A percentile compares a stretch with the other conserved stretches of the same genome.
Evolutionary conservation across 2,113 vertebrate genomes (phyloP).

Genomic region (Cavia aperea): DNA sequence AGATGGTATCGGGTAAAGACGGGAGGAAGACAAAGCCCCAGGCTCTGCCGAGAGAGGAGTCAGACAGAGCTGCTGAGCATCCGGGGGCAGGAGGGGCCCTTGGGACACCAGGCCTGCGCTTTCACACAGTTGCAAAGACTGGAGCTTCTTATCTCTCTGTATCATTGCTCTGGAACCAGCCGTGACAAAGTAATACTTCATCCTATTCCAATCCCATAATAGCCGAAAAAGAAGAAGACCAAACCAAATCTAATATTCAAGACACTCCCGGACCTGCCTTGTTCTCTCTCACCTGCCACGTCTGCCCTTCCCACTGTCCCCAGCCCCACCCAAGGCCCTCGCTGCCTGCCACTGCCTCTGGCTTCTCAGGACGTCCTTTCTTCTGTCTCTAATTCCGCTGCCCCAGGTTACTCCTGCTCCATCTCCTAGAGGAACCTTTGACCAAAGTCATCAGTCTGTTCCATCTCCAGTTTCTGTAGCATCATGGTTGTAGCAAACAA

Average conservation of each 20-base stretch:
- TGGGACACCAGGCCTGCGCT: rapidly evolving
- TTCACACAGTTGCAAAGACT: rapidly evolving
- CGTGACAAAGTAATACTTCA: neutral
- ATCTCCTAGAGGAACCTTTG: neutral
- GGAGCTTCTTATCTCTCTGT: neutral
- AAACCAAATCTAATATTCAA: neutral
- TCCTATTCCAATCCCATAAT: neutral
- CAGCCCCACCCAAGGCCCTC: neutral
- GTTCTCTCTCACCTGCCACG: neutral
- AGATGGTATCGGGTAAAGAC: neutral
- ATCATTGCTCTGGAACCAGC: neutral
- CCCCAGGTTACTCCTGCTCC: neutral
- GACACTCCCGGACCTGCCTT: neutral
- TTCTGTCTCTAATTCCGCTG: neutral
- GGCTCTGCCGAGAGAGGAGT: neutral
- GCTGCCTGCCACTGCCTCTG: neutral
- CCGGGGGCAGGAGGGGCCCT: neutral
- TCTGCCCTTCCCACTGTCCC: neutral
- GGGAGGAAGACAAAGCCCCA: neutral
- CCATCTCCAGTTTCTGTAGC: neutral
- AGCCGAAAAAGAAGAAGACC: neutral
- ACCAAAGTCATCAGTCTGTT: neutral
- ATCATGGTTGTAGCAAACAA: neutral
- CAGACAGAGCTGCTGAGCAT: neutral
- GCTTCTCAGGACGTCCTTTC: neutral